Base-by-base conservation (phyloP, 1,140 invertebrate genomes). In the Diorhabda elongata region DNA sequence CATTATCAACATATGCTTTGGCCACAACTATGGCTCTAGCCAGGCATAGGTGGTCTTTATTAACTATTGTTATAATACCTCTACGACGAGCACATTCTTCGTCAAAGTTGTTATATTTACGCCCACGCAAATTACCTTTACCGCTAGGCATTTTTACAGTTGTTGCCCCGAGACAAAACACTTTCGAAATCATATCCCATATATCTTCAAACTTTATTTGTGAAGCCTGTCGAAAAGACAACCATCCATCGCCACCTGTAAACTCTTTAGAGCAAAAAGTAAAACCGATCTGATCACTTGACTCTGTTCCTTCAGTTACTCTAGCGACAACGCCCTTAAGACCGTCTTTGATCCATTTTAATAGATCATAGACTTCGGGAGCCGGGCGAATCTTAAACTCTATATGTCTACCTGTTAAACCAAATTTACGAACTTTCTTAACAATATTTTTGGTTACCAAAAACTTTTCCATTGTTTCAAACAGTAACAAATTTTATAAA, bases 11-110 rank as follows among this genome's bases (percentile, higher is more conserved):
- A 9, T 56, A 44, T 2, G 60, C 60, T 11, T 57, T 61, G 3
- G 67, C 61, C 2, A 68, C 61, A 41, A 68, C 61, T 11, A 68
- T 44, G 2, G 67, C 64, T 26, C 59, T 4, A 43, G 65, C 26
- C 57, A 67, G 52, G 44, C 69, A 70, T 43, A 70, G 45, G 61
- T 67, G 41, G 41, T 67, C 65, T 9, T 64, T 64, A 52, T 64
- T 64, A n/a, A 9, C 44, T 9, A 64, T 52, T n/a, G 6, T n/a
- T 47, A 64, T 11, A 11, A 64, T 45, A 44, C 47, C 64, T 1
- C 42, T 57, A 57, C 64, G 64, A 57, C 56, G 42, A 58, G 44
- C 6, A 3, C 58, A 43, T 57, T 66, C 9, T 66, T 57, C 7
- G 11, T 66, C 6, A 6, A 6, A n/a, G 3, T 42, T 63, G 42